A percentile compares a stretch with the other conserved stretches of the same genome.
Evolutionary conservation across 1,140 invertebrate genomes (phyloP).

Genomic region (Diplogasteroides magnus): DNA sequence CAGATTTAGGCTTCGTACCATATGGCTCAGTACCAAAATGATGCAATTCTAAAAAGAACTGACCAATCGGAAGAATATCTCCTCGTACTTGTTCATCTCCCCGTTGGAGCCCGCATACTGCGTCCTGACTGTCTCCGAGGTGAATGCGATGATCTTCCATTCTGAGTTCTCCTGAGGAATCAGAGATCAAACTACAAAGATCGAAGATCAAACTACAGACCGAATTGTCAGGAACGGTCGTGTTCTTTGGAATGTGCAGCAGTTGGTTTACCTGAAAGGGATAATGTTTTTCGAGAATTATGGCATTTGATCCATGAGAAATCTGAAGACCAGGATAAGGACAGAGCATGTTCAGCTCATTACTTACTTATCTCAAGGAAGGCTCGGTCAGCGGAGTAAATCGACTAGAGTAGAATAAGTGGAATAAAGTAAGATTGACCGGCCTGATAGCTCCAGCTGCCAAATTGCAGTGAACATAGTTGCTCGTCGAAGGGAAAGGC

Average conservation of each 20-base stretch:
- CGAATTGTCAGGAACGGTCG: constrained; percentile 18
- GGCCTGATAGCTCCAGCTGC: constrained; percentile 25
- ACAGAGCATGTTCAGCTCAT: too few species aligned
- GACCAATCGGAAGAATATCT: constrained; percentile 26
- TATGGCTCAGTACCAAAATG: too few species aligned
- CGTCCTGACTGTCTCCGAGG: constrained; percentile 18
- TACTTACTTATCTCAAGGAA: too few species aligned
- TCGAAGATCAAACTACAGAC: background rate
- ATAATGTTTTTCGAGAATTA: too few species aligned
- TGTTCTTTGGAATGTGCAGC: background rate
- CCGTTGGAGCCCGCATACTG: constrained; percentile 21
- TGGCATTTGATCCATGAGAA: too few species aligned
- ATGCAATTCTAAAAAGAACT: background rate
- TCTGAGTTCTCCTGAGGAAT: constrained; percentile 29
- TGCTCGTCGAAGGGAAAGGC: constrained; percentile 29
- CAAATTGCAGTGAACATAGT: constrained; percentile 22
- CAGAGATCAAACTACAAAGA: background rate
- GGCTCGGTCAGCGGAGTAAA: too few species aligned
- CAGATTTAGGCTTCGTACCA: too few species aligned
- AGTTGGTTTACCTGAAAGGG: background rate
- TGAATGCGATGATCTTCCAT: constrained; percentile 25
- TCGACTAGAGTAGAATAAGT: background rate
- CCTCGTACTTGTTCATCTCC: constrained; percentile 25
- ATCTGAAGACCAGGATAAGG: too few species aligned
- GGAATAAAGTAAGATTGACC: constrained; percentile 18